Evolutionary conservation across 2,113 vertebrate genomes (phyloP).

Genomic region (Alouatta palliata): DNA sequence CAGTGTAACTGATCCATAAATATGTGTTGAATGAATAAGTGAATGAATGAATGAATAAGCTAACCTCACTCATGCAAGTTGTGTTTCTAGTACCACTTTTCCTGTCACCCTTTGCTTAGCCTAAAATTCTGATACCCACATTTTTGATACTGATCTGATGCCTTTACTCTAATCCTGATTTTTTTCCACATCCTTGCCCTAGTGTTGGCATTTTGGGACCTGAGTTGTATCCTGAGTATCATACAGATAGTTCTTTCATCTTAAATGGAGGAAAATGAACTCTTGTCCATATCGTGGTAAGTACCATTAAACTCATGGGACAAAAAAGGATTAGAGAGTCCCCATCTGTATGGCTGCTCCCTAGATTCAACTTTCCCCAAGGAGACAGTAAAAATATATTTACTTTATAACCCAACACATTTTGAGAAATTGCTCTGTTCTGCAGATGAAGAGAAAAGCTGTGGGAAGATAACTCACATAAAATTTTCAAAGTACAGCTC

Average conservation of each 20-base stretch:
- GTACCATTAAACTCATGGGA: neutral
- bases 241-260: neutral
- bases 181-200: neutral
- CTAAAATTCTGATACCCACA: neutral
- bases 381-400: neutral
- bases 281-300: neutral
- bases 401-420: neutral
- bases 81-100: accelerated
- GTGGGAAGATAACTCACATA: neutral
- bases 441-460: neutral
- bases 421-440: neutral
- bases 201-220: neutral
- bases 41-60: neutral
- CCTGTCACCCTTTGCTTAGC: neutral
- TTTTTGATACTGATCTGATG: neutral
- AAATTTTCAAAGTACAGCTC: neutral
- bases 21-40: neutral
- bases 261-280: neutral
- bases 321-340: neutral
- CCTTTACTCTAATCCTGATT: neutral
- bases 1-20: accelerated
- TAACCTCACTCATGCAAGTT: neutral
- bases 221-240: neutral
- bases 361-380: neutral
- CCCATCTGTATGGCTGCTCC: neutral